A percentile compares a stretch with the other conserved stretches of the same genome.
These are phyloP conservation scores for Luidia sarsii DNA, from an alignment of 53 echinoderm and acorn worm species.

Conservation along the genomic window DNA sequence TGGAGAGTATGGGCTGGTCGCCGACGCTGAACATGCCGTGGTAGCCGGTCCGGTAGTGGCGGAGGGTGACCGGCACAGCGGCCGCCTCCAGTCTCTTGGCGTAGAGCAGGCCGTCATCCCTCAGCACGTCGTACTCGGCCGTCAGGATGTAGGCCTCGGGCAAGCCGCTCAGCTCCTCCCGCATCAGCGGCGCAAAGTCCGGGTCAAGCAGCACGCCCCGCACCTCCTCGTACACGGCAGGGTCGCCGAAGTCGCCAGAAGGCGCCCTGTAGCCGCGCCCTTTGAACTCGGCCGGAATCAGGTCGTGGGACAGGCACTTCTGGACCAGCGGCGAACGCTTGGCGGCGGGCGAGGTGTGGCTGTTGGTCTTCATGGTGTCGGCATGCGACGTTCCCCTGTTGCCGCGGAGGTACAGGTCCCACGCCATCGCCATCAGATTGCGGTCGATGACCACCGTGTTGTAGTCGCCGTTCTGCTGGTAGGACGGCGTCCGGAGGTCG, in stretches of 20 bases:
- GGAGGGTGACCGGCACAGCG: conserved; percentile 62
- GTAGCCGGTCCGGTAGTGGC: conserved; percentile 50
- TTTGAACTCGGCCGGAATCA: conserved; percentile 67
- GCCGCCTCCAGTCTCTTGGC: conserved; percentile 76
- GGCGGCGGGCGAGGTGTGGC: conserved; percentile 63
- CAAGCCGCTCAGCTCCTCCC: conserved; percentile 59
- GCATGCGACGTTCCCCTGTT: neutral
- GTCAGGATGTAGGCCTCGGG: conserved; percentile 78
- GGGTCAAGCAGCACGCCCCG: conserved; percentile 55
- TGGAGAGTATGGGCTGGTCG: neutral
- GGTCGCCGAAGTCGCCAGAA: conserved; percentile 49
- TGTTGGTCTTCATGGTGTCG: conserved; percentile 40
- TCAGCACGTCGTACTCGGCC: conserved; percentile 70
- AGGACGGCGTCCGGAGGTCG: conserved; percentile 82
- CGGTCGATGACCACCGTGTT: conserved; percentile 24
- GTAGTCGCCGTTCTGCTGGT: conserved; percentile 69
- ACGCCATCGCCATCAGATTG: neutral
- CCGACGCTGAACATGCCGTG: conserved; percentile 34
- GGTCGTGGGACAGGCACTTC: conserved; percentile 71
- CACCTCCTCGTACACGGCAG: conserved; percentile 60
- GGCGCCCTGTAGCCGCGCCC: conserved; percentile 54
- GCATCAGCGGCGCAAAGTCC: conserved; percentile 73
- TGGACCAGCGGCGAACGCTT: conserved; percentile 51
- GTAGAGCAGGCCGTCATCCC: conserved; percentile 92
- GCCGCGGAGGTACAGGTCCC: conserved; percentile 52